Evolutionary conservation across 2,888 invertebrate species (phyloP), one percentile per base, ranked within the genome.

Genomic region (Bembecia ichneumoniformis): DNA sequence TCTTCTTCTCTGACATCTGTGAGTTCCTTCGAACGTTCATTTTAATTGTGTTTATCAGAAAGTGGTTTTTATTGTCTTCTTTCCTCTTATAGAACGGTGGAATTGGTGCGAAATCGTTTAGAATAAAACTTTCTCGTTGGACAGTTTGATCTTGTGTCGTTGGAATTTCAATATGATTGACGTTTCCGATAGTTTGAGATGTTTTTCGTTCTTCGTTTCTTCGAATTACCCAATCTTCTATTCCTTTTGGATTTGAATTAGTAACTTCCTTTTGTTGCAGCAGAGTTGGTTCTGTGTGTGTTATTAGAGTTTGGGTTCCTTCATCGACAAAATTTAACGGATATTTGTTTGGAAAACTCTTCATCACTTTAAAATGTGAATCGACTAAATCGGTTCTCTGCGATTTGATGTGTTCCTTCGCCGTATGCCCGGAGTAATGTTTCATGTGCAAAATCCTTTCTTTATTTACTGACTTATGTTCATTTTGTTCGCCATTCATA

Each of bases 281-380:
- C 14, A 14, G 40, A n/a, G 40, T 13, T 40, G 40, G 13, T 40
- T 40, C 40, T 13, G 40, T 40, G 14, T 14, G 40, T 40, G 40
- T 5, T 40, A 40, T 13, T 40, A 13, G 40, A 40, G 9, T 28
- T 28, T 40, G 9, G n/a, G 4, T 13, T n/a, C 43, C 43, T 2
- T 7, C 40, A 43, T 34, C 40, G 15, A 43, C 3, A 35, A 17
- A 13, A 5, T 3, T 15, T 4, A 15, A 20, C 3, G 14, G 14
- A 20, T 13, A 47, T n/a, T 7, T 17, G 17, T 35, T 14, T 2
- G 14, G 5, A 7, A 46, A 20, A 11, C 54, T 54, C 56, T 71
- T 76, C 49, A 58, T 55, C 1, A 72, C 55, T 56, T 62, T 69
- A 48, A 76, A 77, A 48, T 76, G 72, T 1, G 72, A 63, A 49